Evolutionary conservation across 2,888 invertebrate genomes (phyloP), one percentile per base, ranked within the genome.

Genomic region (Cheilosia scutellata): DNA sequence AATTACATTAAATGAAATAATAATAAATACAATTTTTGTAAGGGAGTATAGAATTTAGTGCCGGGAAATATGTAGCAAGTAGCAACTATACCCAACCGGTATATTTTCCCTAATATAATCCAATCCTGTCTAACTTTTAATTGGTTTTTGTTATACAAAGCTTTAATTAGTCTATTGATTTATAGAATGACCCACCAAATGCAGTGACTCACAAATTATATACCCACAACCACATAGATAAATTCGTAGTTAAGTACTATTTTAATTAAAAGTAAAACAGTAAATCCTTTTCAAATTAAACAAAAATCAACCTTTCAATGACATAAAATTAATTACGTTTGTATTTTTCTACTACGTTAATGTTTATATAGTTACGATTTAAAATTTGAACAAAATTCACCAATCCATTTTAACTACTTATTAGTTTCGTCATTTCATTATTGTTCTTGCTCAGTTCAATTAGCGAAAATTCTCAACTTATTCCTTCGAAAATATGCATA

Each of bases 231-330:
- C 29, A 31, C n/a, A 71, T 60, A 40, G 60, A 53, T 11, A 53
- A 53, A 37, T 29, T 44, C 27, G 16, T 55, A 51, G n/a, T n/a
- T n/a, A n/a, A n/a, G 31, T 13, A 25, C 58, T 9, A 9, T 37
- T 55, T 63, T 53, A 55, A 74, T 74, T 63, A 74, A 74, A 72
- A 72, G 20, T 62, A n/a, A 44, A 42, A 29, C 40, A 33, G 2
- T 65, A 31, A 31, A 33, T 11, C 37, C 11, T 11, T 11, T 37
- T 11, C 37, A 11, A 37, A 37, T 37, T 37, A 37, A 11, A 11
- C 9, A 37, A 37, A 33, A 3, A 37, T 11, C 9, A 37, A 11
- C 37, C 37, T 11, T 11, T 37, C 4, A 37, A 11, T 37, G 4
- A 11, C 37, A 37, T 11, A 4, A 11, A 37, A 37, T 37, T 37